Evolutionary conservation across 2,113 vertebrate genomes (phyloP).

Genomic region (Puntigrus tetrazona): DNA sequence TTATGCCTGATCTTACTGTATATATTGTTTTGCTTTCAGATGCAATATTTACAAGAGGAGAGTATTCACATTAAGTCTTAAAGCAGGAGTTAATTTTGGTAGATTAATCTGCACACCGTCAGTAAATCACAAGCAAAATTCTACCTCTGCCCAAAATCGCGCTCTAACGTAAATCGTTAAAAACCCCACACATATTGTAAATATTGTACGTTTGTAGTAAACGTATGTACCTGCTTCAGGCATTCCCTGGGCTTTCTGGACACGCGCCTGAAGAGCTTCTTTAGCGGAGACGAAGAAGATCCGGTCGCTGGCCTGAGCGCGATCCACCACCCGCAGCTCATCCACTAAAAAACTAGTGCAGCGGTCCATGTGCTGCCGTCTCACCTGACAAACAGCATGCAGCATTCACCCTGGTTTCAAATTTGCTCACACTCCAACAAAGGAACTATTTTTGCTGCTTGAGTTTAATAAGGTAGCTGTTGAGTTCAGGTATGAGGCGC

Average conservation of each 20-base stretch:
- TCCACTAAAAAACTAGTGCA: slow-evolving; percentile 95
- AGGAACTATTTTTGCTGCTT: no score
- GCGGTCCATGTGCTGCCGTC: slow-evolving; percentile 95
- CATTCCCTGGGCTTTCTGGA: slow-evolving; percentile 97
- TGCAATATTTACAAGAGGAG: no score
- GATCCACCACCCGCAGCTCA: slow-evolving; percentile 92
- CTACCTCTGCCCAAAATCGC: no score
- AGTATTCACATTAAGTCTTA: no score
- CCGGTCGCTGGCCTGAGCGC: slow-evolving; percentile 89
- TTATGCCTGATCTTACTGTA: no score
- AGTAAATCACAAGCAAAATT: no score
- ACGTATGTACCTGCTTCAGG: slow-evolving; percentile 89
- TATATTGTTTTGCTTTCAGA: no score
- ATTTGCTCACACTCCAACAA: background rate
- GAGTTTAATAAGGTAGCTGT: no score
- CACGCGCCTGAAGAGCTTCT: slow-evolving; percentile 91
- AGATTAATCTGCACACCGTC: no score
- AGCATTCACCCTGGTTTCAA: background rate
- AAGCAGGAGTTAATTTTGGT: no score
- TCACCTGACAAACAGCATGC: slow-evolving; percentile 77
- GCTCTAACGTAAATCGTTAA: background rate
- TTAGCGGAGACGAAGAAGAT: slow-evolving; percentile 99
- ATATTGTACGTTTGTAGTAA: background rate
- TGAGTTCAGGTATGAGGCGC: no score
- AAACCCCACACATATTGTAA: background rate